These are phyloP conservation scores for Dipodomys stephensi DNA, from an alignment of 2,113 vertebrate genomes.

Conservation along the genomic window DNA sequence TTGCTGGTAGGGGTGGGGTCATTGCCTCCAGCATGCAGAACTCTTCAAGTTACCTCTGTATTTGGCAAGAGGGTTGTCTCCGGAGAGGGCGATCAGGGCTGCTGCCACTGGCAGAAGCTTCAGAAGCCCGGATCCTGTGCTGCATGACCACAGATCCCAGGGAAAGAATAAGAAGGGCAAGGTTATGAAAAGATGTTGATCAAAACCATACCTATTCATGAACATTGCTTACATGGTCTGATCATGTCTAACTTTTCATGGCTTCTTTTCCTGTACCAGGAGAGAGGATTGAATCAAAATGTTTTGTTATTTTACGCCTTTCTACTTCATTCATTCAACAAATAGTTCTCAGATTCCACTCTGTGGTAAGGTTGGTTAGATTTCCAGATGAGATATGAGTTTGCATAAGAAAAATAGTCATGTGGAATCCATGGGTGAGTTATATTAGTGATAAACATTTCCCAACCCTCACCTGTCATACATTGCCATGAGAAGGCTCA, in stretches of 20 bases:
- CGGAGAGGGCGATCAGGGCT: conserved; percentile 88
- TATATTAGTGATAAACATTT: not conserved
- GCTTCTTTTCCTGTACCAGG: not conserved
- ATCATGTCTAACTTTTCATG: not conserved
- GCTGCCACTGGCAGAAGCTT: conserved; percentile 82
- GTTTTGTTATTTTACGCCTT: not conserved
- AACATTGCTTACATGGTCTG: not conserved
- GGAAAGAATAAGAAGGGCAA: conserved; percentile 39
- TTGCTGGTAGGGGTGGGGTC: not conserved
- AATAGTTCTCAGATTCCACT: not conserved
- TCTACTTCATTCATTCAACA: not conserved
- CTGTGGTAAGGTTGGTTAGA: not conserved
- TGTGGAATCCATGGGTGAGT: not conserved
- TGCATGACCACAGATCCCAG: conserved; percentile 60
- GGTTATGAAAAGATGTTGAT: not conserved
- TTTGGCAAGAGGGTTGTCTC: conserved; percentile 88
- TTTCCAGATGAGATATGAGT: not conserved
- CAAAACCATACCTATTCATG: not conserved
- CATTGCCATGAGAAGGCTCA: conserved; percentile 86
- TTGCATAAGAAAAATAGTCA: not conserved
- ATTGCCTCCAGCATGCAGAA: not conserved
- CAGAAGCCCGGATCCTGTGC: conserved; percentile 83
- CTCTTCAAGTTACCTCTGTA: conserved; percentile 86
- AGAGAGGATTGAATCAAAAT: not conserved
- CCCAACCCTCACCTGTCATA: conserved; percentile 88